Base-by-base conservation (phyloP, 2,113 vertebrate genomes). In the Ophthalmolycus amberensis region DNA sequence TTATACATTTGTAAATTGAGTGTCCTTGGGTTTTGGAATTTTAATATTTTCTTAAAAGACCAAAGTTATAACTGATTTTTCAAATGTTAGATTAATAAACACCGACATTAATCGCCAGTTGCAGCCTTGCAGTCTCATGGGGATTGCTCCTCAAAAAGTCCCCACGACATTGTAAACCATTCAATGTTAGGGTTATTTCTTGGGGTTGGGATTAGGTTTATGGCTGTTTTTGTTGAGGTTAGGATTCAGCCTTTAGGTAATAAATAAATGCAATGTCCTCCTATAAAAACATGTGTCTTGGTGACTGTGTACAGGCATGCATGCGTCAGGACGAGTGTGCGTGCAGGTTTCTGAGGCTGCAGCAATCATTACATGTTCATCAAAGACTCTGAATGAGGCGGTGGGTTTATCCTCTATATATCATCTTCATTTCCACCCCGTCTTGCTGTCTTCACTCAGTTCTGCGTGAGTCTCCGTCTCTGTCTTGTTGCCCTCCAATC, bases 351-450 rank as follows among this genome's bases (percentile, higher is more conserved):
- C 67, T 65, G 78, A 87, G 56, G 65, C 65, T 42, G n/a, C 34
- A 69, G 72, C 68, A 62, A 67, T 85, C 76, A 78, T 87, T 78
- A 65, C 20, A 27, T 62, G 73, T 54, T 83, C 62, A 83, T 89
- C 74, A 84, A 75, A 83, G 64, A 68, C 75, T 77, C 69, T 59
- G 54, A 81, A 86, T 74, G 74, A 84, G 75, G 75, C 62, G 0
- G 62, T 34, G 38, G 46, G 82, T 58, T 29, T 75, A 73, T 78
- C 64, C 65, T 86, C 73, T 74, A 67, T 40, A 71, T 40, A 71
- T 83, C 64, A 48, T 82, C 75, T 25, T 75, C 27, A 77, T 79
- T 44, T 48, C 71, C 34, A 46, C 71, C 37, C 16, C 12, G 37
- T 75, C 64, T 74, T 37, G 25, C 27, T 75, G 67, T 64, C 14